Conservation (phyloP, 2,888 invertebrate genomes). For the Pristionchus mayeri region DNA sequence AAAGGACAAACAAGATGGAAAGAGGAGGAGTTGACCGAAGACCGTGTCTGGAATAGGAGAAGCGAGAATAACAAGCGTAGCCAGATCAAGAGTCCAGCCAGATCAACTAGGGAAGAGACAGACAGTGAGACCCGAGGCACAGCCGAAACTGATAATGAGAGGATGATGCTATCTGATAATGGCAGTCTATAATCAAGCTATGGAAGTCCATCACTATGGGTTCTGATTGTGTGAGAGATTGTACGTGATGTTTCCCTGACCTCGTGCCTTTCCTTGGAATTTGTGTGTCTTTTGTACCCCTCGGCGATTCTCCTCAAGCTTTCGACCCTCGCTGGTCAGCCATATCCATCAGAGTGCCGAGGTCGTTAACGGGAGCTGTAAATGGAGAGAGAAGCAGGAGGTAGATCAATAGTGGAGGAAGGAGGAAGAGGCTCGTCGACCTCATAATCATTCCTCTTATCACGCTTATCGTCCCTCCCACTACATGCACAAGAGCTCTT, state of each 20-base stretch:
- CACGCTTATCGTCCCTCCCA: constrained; percentile 9
- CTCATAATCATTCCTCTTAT: constrained; percentile 33
- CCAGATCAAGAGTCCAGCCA: background rate
- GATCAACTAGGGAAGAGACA: background rate
- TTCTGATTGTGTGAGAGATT: too few relatives aligned
- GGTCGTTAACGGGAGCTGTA: constrained; percentile 18
- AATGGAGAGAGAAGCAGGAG: constrained; percentile 18
- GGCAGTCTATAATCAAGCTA: too few relatives aligned
- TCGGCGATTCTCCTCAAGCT: background rate
- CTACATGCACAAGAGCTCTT: background rate
- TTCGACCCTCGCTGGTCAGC: background rate
- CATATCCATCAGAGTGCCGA: background rate
- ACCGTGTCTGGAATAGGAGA: constrained; percentile 36
- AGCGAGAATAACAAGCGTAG: background rate
- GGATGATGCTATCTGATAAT: too few relatives aligned
- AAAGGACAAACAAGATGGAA: constrained; percentile 34
- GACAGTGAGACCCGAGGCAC: background rate
- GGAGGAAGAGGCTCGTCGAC: constrained; percentile 6
- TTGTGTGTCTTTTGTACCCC: too few relatives aligned
- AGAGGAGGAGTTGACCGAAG: constrained; percentile 26
- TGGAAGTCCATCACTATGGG: too few relatives aligned
- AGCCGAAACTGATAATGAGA: background rate
- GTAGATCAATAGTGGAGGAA: constrained; percentile 29
- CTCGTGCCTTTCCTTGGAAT: too few relatives aligned
- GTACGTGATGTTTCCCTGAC: too few relatives aligned